Evolutionary conservation across 2,888 invertebrate genomes (phyloP), one percentile per base, ranked within the genome.

Genomic region (Drepanosiphum platanoidis): DNA sequence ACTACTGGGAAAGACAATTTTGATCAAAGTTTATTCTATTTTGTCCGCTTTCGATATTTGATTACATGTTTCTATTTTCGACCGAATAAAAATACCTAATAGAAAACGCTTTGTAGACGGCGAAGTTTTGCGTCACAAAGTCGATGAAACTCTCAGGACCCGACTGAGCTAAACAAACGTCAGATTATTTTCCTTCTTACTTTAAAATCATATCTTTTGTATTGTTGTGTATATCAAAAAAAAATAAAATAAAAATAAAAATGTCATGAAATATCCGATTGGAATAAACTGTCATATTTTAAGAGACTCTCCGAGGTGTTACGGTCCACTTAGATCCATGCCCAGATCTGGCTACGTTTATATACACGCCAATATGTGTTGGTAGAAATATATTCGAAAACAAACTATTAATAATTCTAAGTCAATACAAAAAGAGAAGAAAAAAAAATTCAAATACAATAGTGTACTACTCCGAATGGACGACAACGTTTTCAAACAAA

Each of bases 31-130:
- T n/a, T n/a, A 78, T 79, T 68, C 27, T n/a, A 46, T 80, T n/a
- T 80, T 80, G 80, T 80, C 68, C 80, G 80, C 36, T 80, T 52
- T 80, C n/a, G n/a, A n/a, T 27, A 80, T 80, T 70, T 52, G 52
- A 80, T 80, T 70, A 52, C 15, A 27, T 79, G 27, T 36, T n/a
- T 64, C 30, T 22, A 64, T 39, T 77, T 27, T 18, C 0, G 15
- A 18, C 34, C 27, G n/a, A n/a, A n/a, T n/a, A n/a, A n/a, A n/a
- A 34, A 52, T 18, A 34, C 15, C 9, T n/a, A 18, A n/a, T n/a
- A n/a, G n/a, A 46, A 64, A 13, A 9, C 32, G n/a, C 18, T 66
- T 66, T 1, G 18, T 66, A 66, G 18, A 32, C 13, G 4, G 32
- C 22, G 22, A 32, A 61, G n/a, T n/a, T n/a, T n/a, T 32, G 30